These are phyloP conservation scores for Synanthedon vespiformis DNA, from an alignment of 2,888 invertebrate species.

Conservation along the genomic window DNA sequence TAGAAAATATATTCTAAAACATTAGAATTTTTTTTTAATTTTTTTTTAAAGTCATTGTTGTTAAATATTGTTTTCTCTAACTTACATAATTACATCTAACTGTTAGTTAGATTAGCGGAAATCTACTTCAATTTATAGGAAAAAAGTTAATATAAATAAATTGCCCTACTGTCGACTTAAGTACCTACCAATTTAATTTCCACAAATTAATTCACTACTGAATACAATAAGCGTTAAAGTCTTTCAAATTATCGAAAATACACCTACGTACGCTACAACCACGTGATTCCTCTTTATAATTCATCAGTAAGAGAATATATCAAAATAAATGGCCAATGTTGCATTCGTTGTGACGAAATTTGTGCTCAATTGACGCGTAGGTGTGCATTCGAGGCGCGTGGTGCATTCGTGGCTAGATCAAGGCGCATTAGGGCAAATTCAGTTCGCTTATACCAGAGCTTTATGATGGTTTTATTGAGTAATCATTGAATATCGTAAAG, in stretches of 20 bases:
- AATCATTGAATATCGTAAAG: not conserved
- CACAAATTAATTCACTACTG: not conserved
- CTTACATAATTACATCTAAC: too few relatives aligned
- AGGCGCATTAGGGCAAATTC: constrained; percentile 5
- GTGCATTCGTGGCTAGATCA: constrained; percentile 18
- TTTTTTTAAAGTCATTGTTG: too few relatives aligned
- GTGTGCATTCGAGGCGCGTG: constrained; percentile 12
- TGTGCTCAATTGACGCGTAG: constrained; percentile 9
- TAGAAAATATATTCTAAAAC: too few relatives aligned
- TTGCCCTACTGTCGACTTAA: too few relatives aligned
- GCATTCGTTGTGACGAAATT: not conserved
- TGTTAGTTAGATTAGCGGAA: too few relatives aligned
- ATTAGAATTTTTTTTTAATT: too few relatives aligned
- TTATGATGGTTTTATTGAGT: not conserved
- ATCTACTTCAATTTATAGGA: too few relatives aligned
- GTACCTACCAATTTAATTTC: too few relatives aligned
- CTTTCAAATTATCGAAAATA: constrained; percentile 4
- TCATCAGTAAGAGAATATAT: not conserved
- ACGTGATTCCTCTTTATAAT: too few relatives aligned
- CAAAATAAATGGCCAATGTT: not conserved
- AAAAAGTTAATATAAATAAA: too few relatives aligned
- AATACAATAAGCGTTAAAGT: not conserved
- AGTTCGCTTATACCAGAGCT: constrained; percentile 1
- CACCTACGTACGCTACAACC: constrained; percentile 1
- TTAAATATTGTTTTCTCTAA: too few relatives aligned